These are phyloP conservation scores for Gibbula magus DNA, from an alignment of 2,888 invertebrate species.

Conservation along the genomic window DNA sequence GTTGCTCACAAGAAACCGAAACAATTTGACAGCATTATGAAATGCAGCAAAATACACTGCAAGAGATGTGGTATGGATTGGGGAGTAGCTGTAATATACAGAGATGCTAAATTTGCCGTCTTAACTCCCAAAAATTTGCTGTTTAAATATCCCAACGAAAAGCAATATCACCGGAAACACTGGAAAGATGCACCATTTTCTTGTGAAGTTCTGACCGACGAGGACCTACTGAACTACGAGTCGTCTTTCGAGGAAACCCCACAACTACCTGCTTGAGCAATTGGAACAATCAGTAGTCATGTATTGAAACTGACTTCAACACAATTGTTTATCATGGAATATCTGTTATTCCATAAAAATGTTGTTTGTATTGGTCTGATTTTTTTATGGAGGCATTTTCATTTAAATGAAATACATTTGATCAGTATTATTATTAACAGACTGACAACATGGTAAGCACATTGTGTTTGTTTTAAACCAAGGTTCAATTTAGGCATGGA, in stretches of 20 bases:
- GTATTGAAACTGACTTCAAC: no score
- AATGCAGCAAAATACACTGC: conserved; percentile 1
- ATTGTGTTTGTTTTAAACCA: no score
- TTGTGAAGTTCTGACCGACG: neutral
- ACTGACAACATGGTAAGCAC: no score
- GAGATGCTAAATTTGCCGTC: neutral
- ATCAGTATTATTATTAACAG: no score
- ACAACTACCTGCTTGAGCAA: neutral
- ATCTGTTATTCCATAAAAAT: no score
- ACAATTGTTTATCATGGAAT: no score
- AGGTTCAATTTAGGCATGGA: no score
- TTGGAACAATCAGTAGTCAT: no score
- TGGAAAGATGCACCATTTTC: conserved; percentile 5
- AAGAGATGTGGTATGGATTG: neutral
- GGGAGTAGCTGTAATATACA: neutral
- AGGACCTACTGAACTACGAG: neutral
- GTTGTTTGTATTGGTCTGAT: no score
- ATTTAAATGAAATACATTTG: no score
- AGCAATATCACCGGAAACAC: neutral
- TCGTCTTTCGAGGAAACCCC: neutral
- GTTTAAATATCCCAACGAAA: neutral
- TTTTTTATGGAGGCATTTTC: no score
- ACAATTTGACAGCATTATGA: neutral
- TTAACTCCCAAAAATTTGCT: neutral
- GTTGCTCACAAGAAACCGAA: neutral